Evolutionary conservation across 2,888 invertebrate genomes (phyloP), one percentile per base, ranked within the genome.

Genomic region (Apoda limacodes): DNA sequence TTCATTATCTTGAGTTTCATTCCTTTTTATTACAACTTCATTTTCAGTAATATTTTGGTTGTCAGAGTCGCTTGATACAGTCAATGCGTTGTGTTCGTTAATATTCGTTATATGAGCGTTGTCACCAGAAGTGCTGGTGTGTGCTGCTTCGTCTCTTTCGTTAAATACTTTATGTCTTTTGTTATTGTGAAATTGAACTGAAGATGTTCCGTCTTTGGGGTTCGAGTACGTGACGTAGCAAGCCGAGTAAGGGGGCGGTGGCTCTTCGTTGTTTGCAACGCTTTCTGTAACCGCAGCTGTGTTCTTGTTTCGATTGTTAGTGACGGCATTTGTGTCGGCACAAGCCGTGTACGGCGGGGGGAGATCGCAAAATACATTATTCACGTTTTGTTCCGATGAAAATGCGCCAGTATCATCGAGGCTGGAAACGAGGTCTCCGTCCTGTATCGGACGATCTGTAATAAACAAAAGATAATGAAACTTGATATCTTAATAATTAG

Each of bases 191-290:
- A 61, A 46, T 10, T 56, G 52, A 1, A 66, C 61, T 0, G 55
- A 42, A 0, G 66, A 63, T 1, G 45, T 30, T 0, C 52, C 58
- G 19, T 55, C 47, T 32, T 62, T 63, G 1, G 53, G 52, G 26
- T 55, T 51, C 6, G 52, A 37, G 45, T 56, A 60, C 2, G 59
- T 37, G 0, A 61, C 59, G 44, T 56, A 56, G 38, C 66, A 67
- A 5, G 60, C 65, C 4, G 69, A 62, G 49, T 75, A 75, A 0
- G 75, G 70, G 0, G 75, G 75, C 1, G 75, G 75, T 0, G 68
- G 62, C 9, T 70, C 68, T 12, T 68, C 69, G 2, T 22, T 33
- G 4, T 25, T 37, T 31, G 21, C 34, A n/a, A n/a, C n/a, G n/a
- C n/a, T n/a, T n/a, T n/a, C n/a, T n/a, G n/a, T n/a, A n/a, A n/a